Evolutionary conservation across 2,888 invertebrate species (phyloP).

Genomic region (Napeogenes sylphis): DNA sequence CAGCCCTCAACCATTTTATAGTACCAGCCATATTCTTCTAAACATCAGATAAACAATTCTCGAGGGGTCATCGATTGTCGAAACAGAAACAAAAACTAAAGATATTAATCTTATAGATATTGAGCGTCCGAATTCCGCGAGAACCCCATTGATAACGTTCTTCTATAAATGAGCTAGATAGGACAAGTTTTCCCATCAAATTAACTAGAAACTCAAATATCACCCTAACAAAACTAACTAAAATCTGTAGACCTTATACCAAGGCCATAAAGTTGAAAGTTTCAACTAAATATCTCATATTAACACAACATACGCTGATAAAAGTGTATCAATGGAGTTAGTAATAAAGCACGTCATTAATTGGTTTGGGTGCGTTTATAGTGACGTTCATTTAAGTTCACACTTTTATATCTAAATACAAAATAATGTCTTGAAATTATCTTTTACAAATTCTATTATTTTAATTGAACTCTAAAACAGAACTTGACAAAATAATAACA

Average conservation of each 20-base stretch:
- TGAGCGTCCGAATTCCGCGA: slow-evolving; percentile 45
- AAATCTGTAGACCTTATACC: slow-evolving; percentile 18
- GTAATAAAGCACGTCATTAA: slow-evolving; percentile 72
- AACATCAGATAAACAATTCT: slow-evolving; percentile 38
- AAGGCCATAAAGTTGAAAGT: slow-evolving; percentile 39
- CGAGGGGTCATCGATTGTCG: slow-evolving; percentile 31
- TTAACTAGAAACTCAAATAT: slow-evolving; percentile 60
- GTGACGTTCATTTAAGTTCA: slow-evolving; percentile 19
- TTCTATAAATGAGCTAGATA: slow-evolving; percentile 68
- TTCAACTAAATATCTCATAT: slow-evolving; percentile 10
- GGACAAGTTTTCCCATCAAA: slow-evolving; percentile 70
- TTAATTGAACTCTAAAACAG: no score
- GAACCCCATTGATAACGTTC: slow-evolving; percentile 57
- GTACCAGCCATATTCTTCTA: slow-evolving; percentile 32
- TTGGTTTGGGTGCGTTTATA: slow-evolving; percentile 58
- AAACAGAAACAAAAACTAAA: slow-evolving; percentile 41
- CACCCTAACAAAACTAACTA: slow-evolving; percentile 27
- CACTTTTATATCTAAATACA: slow-evolving; percentile 11
- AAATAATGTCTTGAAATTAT: slow-evolving; percentile 30
- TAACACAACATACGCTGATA: slow-evolving; percentile 60
- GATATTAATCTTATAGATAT: slow-evolving; percentile 52
- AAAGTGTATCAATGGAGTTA: slow-evolving; percentile 47
- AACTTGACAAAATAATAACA: no score
- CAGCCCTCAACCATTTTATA: slow-evolving; percentile 21
- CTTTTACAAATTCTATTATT: slow-evolving; percentile 9